Base-by-base conservation (phyloP, 2,113 vertebrate genomes). In the Galemys pyrenaicus region DNA sequence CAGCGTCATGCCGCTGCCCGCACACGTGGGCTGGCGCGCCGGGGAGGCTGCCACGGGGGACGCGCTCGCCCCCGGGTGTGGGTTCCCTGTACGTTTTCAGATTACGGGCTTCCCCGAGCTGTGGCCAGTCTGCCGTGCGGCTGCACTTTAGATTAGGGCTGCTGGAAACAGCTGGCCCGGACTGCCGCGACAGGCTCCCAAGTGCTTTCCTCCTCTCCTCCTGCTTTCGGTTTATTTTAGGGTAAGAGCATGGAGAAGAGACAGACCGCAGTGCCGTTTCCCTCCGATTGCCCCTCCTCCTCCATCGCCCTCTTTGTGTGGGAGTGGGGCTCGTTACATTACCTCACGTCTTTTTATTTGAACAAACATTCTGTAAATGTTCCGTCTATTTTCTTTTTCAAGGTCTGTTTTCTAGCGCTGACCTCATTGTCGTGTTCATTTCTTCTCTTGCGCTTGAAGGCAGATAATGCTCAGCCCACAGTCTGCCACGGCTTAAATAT, bases 11-110 rank as follows among this genome's bases (percentile, higher is more conserved):
- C 10, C 46, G 12, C 12, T 49, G 8, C 46, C 10, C 8, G 10
- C 8, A 49, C 10, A 11, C 10, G n/a, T 2, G 46, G 46, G 46
- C 10, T 49, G 46, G 46, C 44, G 10, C 10, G 5, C 46, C 46
- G 10, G 46, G 46, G 46, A 44, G 46, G 8, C 46, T 49, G 46
- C 44, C 44, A 44, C 44, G 44, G 44, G n/a, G n/a, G n/a, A n/a
- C n/a, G n/a, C n/a, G n/a, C n/a, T n/a, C n/a, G n/a, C n/a, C n/a
- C n/a, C n/a, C n/a, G n/a, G n/a, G n/a, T n/a, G n/a, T n/a, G n/a
- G n/a, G n/a, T 90, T 87, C 88, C 65, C 49, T 67, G 70, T 77
- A 26, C 22, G 71, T 81, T 65, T 84, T 44, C 35, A 92, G 62
- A 96, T 85, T 22, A 86, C 62, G 84, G 89, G 90, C 26, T 54